Base-by-base conservation (phyloP, 1,140 invertebrate species). In the Panagrolaimus sp. region DNA sequence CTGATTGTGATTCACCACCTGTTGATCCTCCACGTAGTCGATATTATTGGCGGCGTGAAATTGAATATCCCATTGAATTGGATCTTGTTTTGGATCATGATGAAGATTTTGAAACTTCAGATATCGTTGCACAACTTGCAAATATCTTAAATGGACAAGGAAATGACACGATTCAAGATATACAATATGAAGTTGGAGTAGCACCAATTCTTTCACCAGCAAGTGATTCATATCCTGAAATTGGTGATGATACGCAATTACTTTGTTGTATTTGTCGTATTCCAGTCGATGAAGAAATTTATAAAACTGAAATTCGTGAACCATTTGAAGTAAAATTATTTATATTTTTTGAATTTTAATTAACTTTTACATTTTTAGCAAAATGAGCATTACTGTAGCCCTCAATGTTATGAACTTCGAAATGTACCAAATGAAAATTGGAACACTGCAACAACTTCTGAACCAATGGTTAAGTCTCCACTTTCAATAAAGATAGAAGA, bases 41-140 rank as follows among this genome's bases (percentile, higher is more conserved):
- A 11, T 57, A 57, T 27, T 11, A 57, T 9, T 57, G 51, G 51
- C n/a, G n/a, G n/a, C 5, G 27, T 11, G 51, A 57, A 25, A 11
- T 16, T n/a, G n/a, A 57, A 5, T 20, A 57, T 20, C 20, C 51
- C 20, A 20, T 57, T 57, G 51, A 57, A 16, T 11, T 57, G 11
- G 51, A 57, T 20, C 51, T 57, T 13, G 51, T 57, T 23, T 27
- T 57, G 20, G 20, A 57, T 27, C 51, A 57, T 13, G 51, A 57
- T 23, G 51, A 57, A 20, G 51, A 57, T 31, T 11, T 38, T 20
- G 20, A 47, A 3, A 44, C 63, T 2, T 11, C 42, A 0, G 63
- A 9, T 20, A 23, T 20, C 8, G 20, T 57, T 13, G 20, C 20
- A n/a, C 20, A 57, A 13, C 51, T 57, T 57, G 51, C 51, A 25